Base-by-base conservation (phyloP, 2,888 invertebrate species). In the Xestoiulus laeticollis region DNA sequence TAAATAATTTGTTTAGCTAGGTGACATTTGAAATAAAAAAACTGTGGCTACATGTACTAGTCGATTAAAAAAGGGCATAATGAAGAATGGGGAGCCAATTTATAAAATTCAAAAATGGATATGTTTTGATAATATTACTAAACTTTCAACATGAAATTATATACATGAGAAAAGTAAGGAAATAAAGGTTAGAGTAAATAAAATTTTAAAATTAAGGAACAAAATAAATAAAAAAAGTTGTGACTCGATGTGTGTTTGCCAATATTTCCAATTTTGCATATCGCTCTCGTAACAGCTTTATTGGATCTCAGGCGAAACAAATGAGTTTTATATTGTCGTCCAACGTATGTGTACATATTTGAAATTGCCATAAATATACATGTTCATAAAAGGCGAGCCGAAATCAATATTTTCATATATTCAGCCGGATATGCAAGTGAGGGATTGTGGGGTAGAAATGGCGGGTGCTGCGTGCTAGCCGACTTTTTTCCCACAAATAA, bases 241-340 rank as follows among this genome's bases (percentile, higher is more conserved):
- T 8, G 26, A 68, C 26, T 68, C 68, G 68, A 26, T 68, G 3
- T 10, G 26, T 26, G 68, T 68, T 22, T 22, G 68, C n/a, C 68
- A 12, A 68, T 68, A 10, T 68, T 68, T 68, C 26, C 68, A 26
- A 26, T 26, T 68, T 68, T 68, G 68, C 68, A 26, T 68, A 68
- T 68, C 68, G 5, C 22, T 10, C 68, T 68, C 68, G 68, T 68
- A 68, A 68, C 68, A 68, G 68, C 68, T 68, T 68, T 68, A 68
- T 68, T 68, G 68, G 68, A 68, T 68, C 22, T 68, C n/a, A 8
- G 6, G 68, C 22, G 68, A 68, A 68, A 68, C 68, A 68, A 68
- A 68, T 68, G 68, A 68, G 68, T 68, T 68, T 68, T 68, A 6
- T 68, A 68, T 68, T 68, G 68, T 68, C 68, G 68, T 68, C 26